Evolutionary conservation across 1,140 invertebrate genomes (phyloP).

Genomic region (Hyphantria cunea): DNA sequence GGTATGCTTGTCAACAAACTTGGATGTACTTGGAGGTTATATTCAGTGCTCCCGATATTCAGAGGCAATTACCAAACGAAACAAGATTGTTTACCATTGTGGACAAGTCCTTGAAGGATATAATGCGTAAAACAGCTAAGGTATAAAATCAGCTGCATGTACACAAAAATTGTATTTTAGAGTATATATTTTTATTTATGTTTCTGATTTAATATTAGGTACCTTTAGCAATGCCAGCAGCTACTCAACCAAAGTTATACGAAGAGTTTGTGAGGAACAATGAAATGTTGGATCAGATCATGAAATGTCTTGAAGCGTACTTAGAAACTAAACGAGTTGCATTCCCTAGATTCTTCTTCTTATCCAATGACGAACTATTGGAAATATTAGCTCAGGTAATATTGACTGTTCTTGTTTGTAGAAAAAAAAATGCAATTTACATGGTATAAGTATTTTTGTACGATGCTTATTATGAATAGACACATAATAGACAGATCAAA

Average conservation of each 20-base stretch:
- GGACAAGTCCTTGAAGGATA: slow-evolving; percentile 93
- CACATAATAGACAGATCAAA: too few relatives aligned
- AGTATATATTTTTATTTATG: not conserved
- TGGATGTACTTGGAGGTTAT: slow-evolving; percentile 95
- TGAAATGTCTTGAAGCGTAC: slow-evolving; percentile 91
- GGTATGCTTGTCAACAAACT: slow-evolving; percentile 91
- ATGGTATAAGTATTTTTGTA: too few relatives aligned
- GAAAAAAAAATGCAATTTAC: too few relatives aligned
- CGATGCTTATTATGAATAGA: too few relatives aligned
- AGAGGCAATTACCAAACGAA: slow-evolving; percentile 92
- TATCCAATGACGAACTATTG: slow-evolving; percentile 96
- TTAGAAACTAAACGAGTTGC: slow-evolving; percentile 94
- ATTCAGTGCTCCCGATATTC: slow-evolving; percentile 94
- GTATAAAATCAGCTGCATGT: slow-evolving; percentile 57
- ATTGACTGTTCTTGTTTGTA: not conserved
- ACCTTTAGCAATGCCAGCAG: slow-evolving; percentile 87
- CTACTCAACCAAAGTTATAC: slow-evolving; percentile 85
- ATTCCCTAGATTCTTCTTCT: slow-evolving; percentile 95
- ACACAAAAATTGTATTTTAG: not conserved
- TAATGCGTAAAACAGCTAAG: slow-evolving; percentile 88
- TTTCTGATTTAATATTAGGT: slow-evolving; percentile 79
- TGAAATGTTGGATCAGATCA: slow-evolving; percentile 89
- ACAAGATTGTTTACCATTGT: slow-evolving; percentile 92
- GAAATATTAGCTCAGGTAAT: slow-evolving; percentile 93
- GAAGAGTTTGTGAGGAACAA: slow-evolving; percentile 89